These are phyloP conservation scores for Dunckerocampus dactyliophorus DNA, from an alignment of 2,113 vertebrate genomes.

Conservation along the genomic window DNA sequence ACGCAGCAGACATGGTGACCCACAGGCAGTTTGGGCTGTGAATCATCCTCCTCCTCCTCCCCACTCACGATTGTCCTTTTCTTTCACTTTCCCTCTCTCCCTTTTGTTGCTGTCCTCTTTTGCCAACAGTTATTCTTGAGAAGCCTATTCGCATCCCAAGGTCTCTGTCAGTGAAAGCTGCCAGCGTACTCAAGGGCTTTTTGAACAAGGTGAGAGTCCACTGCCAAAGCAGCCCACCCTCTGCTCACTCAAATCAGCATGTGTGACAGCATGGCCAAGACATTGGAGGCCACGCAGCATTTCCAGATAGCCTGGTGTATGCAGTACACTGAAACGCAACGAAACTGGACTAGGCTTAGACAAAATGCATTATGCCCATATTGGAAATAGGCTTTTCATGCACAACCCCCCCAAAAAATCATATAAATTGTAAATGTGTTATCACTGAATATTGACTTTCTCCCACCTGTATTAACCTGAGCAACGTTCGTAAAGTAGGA, in stretches of 20 bases:
- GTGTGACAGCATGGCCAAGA: constrained; percentile 13
- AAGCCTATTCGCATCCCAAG: constrained; percentile 98
- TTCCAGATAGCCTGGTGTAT: not conserved
- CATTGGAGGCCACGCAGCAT: not conserved
- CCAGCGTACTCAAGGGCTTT: constrained; percentile 97
- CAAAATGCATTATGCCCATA: not conserved
- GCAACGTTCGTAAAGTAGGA: not conserved
- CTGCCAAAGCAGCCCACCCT: constrained; percentile 12
- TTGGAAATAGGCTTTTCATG: not conserved
- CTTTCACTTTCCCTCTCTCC: constrained; percentile 13
- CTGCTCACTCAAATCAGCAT: not conserved
- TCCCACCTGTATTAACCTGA: not conserved
- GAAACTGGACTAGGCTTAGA: not conserved
- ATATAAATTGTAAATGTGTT: not conserved
- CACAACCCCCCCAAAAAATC: not conserved
- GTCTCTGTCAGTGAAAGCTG: constrained; percentile 97
- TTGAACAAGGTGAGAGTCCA: constrained; percentile 89
- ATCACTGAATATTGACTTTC: too few species aligned
- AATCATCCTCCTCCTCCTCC: constrained; percentile 48
- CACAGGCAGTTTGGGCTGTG: constrained; percentile 53
- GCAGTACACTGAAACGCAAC: not conserved
- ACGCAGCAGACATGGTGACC: constrained; percentile 57
- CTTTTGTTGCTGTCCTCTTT: constrained; percentile 32
- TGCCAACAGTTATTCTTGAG: constrained; percentile 89
- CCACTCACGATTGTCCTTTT: constrained; percentile 44